phyloP scores from a whole-genome alignment of 2,888 invertebrate genomes.

The Scaptomyza flava region DNA sequence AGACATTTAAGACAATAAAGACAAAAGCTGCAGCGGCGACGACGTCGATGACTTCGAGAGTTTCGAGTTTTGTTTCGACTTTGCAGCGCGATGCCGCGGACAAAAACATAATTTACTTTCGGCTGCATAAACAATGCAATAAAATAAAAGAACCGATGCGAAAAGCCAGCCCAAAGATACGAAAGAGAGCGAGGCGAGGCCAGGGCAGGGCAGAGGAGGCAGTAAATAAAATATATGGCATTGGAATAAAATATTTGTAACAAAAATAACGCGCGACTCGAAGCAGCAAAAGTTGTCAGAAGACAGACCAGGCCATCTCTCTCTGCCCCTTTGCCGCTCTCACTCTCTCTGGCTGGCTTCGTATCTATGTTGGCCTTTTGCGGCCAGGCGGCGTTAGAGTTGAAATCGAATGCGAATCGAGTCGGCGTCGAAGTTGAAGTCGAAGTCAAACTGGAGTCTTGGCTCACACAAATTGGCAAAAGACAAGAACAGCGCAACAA shows the following conservation, averaged over 20 bases:
- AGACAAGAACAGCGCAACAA: constrained; percentile 4
- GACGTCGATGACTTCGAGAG: constrained; percentile 31
- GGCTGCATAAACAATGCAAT: constrained; percentile 82
- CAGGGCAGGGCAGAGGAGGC: constrained; percentile 1
- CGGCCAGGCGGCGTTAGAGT: constrained; percentile 46
- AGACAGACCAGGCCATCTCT: constrained; percentile 20
- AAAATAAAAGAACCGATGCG: constrained; percentile 74
- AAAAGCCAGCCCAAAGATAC: constrained; percentile 33
- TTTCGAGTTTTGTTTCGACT: constrained; percentile 58
- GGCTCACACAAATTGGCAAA: constrained; percentile 45
- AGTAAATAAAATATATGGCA: constrained; percentile 81
- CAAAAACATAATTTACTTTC: constrained; percentile 81
- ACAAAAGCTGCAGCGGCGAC: constrained; percentile 52
- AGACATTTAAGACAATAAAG: constrained; percentile 16
- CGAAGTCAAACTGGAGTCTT: constrained; percentile 8
- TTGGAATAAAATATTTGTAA: constrained; percentile 81
- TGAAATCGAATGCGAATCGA: constrained; percentile 23
- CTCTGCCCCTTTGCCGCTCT: background rate
- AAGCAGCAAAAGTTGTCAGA: constrained; percentile 20
- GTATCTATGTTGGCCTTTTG: constrained; percentile 32
- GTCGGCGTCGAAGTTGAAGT: background rate
- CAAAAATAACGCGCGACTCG: constrained; percentile 71
- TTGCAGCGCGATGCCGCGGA: constrained; percentile 53
- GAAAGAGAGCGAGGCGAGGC: constrained; percentile 4
- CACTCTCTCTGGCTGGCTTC: no score